Evolutionary conservation across 2,113 vertebrate species (phyloP).

Genomic region (Cyphomyrus plagiostoma): DNA sequence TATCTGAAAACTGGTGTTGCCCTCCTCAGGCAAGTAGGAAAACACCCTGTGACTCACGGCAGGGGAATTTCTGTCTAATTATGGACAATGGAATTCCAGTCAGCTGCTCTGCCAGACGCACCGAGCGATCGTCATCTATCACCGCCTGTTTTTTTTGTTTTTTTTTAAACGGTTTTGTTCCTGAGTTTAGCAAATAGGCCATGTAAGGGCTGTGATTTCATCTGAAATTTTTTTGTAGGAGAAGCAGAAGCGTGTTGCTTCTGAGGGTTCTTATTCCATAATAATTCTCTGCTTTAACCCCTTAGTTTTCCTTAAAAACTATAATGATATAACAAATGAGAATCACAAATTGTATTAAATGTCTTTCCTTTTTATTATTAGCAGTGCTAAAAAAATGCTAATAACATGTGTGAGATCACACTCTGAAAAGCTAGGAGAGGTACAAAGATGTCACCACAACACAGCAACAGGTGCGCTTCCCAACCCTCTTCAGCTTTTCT

Average conservation of each 20-base stretch:
- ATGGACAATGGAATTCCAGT: conserved; percentile 36
- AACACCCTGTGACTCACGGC: conserved; percentile 45
- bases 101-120: conserved; percentile 31
- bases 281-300: background rate
- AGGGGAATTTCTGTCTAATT: conserved; percentile 38
- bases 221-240: background rate
- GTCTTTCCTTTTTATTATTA: background rate
- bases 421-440: background rate
- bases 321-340: background rate
- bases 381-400: background rate
- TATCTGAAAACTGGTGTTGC: conserved; percentile 18
- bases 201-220: background rate
- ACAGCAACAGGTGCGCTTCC: background rate
- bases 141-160: background rate
- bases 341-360: background rate
- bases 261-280: background rate
- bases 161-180: background rate
- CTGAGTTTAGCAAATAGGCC: conserved; percentile 14
- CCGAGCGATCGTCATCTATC: conserved; percentile 30
- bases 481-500: background rate
- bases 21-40: conserved; percentile 24
- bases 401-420: background rate
- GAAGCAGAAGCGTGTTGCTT: background rate
- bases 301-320: background rate
- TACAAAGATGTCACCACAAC: background rate